A percentile compares a stretch with the other conserved stretches of the same genome.
These are phyloP conservation scores for Micrasema longulum DNA, from an alignment of 1,140 invertebrate genomes.

Conservation along the genomic window DNA sequence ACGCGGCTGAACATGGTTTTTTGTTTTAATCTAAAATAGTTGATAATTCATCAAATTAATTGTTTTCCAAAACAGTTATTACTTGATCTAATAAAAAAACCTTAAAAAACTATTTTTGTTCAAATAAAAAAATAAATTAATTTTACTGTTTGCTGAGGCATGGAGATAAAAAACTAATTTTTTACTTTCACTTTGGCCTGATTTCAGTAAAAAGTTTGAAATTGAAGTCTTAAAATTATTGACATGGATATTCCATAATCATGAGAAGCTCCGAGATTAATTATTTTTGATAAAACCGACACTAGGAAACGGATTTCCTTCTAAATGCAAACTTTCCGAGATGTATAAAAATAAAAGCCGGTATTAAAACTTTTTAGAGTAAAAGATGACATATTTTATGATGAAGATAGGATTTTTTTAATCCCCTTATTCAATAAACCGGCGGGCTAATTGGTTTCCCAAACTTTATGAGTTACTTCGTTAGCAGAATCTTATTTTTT, in stretches of 20 bases:
- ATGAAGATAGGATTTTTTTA: constrained; percentile 41
- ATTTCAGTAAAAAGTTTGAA: constrained; percentile 19
- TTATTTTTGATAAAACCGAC: constrained; percentile 46
- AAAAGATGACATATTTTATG: constrained; percentile 50
- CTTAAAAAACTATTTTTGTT: too few species aligned
- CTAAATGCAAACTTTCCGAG: constrained; percentile 47
- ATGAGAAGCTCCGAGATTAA: constrained; percentile 44
- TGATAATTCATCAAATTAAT: too few species aligned
- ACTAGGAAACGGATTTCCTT: constrained; percentile 45
- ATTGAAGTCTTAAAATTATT: constrained; percentile 40
- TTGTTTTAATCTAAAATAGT: too few species aligned
- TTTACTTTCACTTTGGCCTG: background rate
- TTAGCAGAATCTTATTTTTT: constrained; percentile 39
- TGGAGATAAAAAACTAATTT: background rate
- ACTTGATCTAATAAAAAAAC: too few species aligned
- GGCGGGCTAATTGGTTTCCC: constrained; percentile 44
- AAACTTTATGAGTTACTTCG: constrained; percentile 42
- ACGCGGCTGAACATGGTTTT: too few species aligned
- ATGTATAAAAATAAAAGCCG: constrained; percentile 47
- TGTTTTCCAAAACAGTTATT: too few species aligned
- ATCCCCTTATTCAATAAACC: constrained; percentile 47
- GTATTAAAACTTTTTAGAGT: constrained; percentile 51
- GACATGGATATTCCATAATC: constrained; percentile 52
- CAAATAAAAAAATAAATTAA: too few species aligned
- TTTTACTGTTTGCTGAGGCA: background rate